Evolutionary conservation across 2,888 invertebrate species (phyloP).

Genomic region (Limnephilus marmoratus): DNA sequence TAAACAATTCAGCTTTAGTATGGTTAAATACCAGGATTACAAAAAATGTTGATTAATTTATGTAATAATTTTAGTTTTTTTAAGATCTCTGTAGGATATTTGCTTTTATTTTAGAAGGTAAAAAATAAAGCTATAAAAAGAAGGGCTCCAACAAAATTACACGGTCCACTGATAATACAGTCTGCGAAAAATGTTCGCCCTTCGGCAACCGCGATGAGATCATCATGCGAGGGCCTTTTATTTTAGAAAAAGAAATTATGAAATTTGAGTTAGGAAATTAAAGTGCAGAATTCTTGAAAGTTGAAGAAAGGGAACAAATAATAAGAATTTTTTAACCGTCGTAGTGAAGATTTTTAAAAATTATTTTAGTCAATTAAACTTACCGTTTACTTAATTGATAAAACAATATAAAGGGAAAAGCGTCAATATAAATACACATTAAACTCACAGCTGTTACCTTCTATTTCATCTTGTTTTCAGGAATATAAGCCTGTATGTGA

Average conservation of each 20-base stretch:
- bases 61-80: not conserved
- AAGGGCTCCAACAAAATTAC: slow-evolving; percentile 22
- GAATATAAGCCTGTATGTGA: not conserved
- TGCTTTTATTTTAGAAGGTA: not conserved
- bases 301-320: not conserved
- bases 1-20: not conserved
- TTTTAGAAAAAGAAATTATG: slow-evolving; percentile 39
- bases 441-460: not conserved
- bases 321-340: not conserved
- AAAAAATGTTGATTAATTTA: not conserved
- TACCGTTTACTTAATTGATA: not conserved
- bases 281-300: not conserved
- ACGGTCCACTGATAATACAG: slow-evolving; percentile 36
- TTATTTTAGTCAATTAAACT: not conserved
- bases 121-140: not conserved
- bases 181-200: slow-evolving; percentile 39
- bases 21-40: not conserved
- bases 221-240: not conserved
- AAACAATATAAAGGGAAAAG: not conserved
- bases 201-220: slow-evolving; percentile 47
- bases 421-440: not conserved
- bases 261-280: slow-evolving; percentile 26
- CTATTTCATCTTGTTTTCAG: not conserved
- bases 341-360: not conserved
- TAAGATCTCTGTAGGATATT: not conserved